phyloP scores from a whole-genome alignment of 2,888 invertebrate genomes.

The Pammene aurita region DNA sequence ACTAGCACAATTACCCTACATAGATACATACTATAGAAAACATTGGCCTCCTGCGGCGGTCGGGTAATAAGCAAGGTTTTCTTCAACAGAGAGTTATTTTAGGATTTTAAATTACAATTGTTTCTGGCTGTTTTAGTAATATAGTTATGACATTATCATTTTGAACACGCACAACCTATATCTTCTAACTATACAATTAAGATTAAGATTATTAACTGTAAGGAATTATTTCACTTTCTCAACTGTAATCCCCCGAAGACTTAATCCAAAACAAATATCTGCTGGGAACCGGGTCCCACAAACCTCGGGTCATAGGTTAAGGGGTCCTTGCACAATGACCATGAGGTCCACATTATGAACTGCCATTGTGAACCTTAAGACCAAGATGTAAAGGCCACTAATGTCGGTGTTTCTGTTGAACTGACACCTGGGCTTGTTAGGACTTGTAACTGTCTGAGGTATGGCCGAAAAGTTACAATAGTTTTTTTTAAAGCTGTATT shows the following conservation, averaged over 20 bases:
- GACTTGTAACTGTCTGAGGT: background rate
- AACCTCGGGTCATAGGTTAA: constrained; percentile 62
- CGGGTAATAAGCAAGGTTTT: too few species aligned
- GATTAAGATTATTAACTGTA: constrained; percentile 14
- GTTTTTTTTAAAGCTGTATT: too few species aligned
- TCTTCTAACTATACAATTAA: background rate
- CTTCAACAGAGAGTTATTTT: too few species aligned
- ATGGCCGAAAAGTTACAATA: background rate
- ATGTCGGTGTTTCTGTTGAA: background rate
- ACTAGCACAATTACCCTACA: too few species aligned
- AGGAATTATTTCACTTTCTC: constrained; percentile 17
- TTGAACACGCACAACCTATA: too few species aligned
- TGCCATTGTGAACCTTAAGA: too few species aligned
- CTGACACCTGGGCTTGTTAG: constrained; percentile 47
- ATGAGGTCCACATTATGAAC: background rate
- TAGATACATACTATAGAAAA: too few species aligned
- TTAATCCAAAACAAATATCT: constrained; percentile 39
- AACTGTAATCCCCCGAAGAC: constrained; percentile 33
- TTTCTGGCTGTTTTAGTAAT: too few species aligned
- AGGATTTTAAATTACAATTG: too few species aligned
- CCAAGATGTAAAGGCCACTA: too few species aligned
- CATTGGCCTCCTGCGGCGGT: too few species aligned
- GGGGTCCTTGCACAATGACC: constrained; percentile 52
- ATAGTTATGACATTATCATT: too few species aligned
- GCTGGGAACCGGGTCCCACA: constrained; percentile 62